Percentiles rank a stretch among this genome's conserved stretches.
phyloP scores from a whole-genome alignment of 2,888 invertebrate species.

The Calliopum simillimum region DNA sequence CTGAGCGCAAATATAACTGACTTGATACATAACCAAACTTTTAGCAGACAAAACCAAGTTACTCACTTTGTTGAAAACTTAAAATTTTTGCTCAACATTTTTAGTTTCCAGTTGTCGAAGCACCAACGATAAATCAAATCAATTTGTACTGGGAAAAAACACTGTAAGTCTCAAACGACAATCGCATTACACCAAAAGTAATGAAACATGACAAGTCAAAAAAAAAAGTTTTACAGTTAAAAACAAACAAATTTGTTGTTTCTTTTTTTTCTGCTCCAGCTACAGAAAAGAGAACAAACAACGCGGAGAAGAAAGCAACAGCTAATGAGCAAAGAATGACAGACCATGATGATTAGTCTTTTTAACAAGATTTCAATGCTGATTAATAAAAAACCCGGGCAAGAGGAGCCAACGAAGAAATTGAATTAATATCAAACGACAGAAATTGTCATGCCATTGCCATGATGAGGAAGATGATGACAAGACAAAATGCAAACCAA shows the following conservation, averaged over 20 bases:
- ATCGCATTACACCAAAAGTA: background rate
- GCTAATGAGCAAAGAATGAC: constrained; percentile 14
- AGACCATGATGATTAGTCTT: constrained; percentile 2
- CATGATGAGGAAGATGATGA: constrained; percentile 9
- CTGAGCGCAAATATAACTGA: no score
- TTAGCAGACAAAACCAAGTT: no score
- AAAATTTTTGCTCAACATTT: no score
- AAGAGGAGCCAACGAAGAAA: background rate
- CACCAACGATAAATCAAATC: no score
- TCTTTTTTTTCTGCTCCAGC: no score
- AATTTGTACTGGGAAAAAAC: no score
- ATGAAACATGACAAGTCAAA: constrained; percentile 3
- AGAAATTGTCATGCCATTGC: constrained; percentile 23
- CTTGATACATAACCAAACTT: no score
- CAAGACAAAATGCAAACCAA: constrained; percentile 14
- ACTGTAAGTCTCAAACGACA: background rate
- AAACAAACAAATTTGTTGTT: background rate
- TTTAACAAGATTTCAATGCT: constrained; percentile 11
- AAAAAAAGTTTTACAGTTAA: constrained; percentile 5
- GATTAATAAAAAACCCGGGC: background rate
- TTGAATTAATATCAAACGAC: constrained; percentile 25
- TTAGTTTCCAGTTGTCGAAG: no score
- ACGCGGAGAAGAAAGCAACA: background rate
- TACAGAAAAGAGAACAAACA: background rate
- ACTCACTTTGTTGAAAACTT: no score